A percentile compares a stretch with the other conserved stretches of the same genome.
phyloP scores from a whole-genome alignment of 2,113 vertebrate species.

The Myiopsitta monachus region DNA sequence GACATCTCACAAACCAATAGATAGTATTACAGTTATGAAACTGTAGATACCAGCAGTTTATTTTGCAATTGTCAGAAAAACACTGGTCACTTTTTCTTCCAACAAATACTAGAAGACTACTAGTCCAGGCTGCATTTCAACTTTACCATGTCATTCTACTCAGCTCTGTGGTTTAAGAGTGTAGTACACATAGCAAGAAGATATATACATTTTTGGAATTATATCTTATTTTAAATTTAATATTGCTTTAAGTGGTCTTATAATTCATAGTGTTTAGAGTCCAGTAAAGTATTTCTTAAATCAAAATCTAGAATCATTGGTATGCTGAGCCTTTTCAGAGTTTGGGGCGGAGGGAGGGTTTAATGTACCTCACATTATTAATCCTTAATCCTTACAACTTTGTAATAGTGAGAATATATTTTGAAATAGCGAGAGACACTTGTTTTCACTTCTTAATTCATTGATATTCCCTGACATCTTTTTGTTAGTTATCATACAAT shows the following conservation, averaged over 20 bases:
- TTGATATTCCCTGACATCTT: background rate
- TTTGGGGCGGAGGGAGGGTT: background rate
- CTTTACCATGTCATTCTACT: background rate
- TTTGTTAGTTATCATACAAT: background rate
- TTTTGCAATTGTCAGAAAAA: background rate
- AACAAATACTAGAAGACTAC: background rate
- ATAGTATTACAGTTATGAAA: background rate
- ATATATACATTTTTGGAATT: background rate
- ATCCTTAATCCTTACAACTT: background rate
- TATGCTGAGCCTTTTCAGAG: background rate
- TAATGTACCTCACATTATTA: background rate
- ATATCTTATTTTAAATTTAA: background rate
- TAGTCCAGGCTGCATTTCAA: background rate
- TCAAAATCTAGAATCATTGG: background rate
- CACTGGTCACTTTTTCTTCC: background rate
- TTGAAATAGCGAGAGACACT: background rate
- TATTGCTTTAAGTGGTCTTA: background rate
- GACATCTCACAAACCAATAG: background rate
- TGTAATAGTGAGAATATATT: background rate
- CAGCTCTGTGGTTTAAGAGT: background rate
- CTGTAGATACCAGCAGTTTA: background rate
- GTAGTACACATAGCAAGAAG: background rate
- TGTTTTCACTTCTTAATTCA: background rate
- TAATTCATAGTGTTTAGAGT: background rate
- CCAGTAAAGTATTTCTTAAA: background rate